Conservation (phyloP, 2,797 vertebrate species). For the Poeciliopsis infans region DNA sequence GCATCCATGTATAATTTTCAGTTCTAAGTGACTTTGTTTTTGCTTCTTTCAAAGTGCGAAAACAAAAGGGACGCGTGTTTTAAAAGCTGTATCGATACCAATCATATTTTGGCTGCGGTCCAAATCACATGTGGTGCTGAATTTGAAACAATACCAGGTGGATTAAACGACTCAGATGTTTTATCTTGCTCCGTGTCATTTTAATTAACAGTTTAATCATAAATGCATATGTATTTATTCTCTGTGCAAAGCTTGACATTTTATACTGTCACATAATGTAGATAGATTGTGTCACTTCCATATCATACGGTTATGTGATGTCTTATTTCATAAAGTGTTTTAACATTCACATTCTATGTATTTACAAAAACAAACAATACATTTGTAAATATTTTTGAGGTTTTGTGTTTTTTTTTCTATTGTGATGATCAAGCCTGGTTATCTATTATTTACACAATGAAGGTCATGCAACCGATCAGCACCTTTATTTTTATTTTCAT, state of each 20-base stretch:
- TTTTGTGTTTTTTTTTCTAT: neutral
- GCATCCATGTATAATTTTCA: constrained; percentile 5
- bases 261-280: neutral
- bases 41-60: neutral
- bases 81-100: neutral
- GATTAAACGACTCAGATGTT: constrained; percentile 14
- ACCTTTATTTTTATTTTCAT: neutral
- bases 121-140: constrained; percentile 51
- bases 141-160: constrained; percentile 46
- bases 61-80: constrained; percentile 15
- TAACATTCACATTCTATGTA: neutral
- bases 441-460: neutral
- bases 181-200: neutral
- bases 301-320: neutral
- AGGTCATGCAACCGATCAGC: neutral
- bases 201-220: neutral
- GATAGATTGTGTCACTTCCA: neutral
- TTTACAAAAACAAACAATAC: neutral
- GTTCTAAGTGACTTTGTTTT: neutral
- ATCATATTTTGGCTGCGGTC: constrained; percentile 49
- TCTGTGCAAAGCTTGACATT: neutral
- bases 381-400: neutral
- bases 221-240: neutral
- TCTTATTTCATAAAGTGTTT: neutral
- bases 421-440: neutral